These are phyloP conservation scores for Siphonodentalium dalli DNA, from an alignment of 2,888 invertebrate genomes.

Conservation along the genomic window DNA sequence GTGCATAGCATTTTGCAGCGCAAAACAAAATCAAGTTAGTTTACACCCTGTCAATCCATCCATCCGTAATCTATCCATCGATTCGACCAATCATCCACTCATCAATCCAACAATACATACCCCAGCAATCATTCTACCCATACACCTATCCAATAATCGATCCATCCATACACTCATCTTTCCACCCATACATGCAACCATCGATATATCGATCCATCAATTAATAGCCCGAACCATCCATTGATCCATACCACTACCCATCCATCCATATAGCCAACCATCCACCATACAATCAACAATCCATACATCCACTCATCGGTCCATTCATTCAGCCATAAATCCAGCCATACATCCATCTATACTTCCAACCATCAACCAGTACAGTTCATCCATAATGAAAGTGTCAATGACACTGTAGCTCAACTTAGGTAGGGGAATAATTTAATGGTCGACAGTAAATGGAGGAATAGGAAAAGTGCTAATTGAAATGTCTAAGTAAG, in stretches of 20 bases:
- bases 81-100: neutral
- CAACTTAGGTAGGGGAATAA: too few relatives aligned
- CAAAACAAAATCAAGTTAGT: too few relatives aligned
- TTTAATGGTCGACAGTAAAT: too few relatives aligned
- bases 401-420: too few relatives aligned
- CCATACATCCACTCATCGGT: neutral
- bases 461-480: too few relatives aligned
- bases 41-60: too few relatives aligned
- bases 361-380: neutral
- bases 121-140: neutral
- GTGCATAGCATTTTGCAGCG: too few relatives aligned
- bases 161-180: neutral
- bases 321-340: slow-evolving; percentile 1
- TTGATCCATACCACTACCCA: neutral
- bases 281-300: neutral
- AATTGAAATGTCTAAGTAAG: too few relatives aligned
- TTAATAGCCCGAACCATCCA: neutral
- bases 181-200: slow-evolving; percentile 1
- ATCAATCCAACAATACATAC: neutral
- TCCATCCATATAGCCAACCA: slow-evolving; percentile 1
- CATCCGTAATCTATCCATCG: too few relatives aligned
- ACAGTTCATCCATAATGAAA: too few relatives aligned
- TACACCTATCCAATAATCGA: neutral
- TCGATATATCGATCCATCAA: neutral
- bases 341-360: neutral